Evolutionary conservation across 35 echinoderm and acorn worm genomes (phyloP), one percentile per base, ranked within the genome.

Genomic region (Stichopus chloronotus): DNA sequence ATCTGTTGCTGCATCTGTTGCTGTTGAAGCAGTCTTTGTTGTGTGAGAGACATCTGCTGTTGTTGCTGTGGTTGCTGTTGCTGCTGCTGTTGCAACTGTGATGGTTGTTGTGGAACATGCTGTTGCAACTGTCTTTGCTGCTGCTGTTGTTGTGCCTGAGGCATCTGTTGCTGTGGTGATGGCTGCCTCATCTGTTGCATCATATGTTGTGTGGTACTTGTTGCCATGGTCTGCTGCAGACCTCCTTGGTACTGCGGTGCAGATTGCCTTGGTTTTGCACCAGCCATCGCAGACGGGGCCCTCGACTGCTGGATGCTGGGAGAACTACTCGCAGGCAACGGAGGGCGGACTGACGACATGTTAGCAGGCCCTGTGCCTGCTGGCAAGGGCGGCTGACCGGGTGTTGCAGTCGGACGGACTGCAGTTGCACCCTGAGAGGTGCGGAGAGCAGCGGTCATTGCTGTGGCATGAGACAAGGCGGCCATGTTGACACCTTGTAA

Each of bases 1-100:
- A 83, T 74, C 53, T 59, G 90, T 61, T 91, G 88, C 53, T 92
- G 94, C 65, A 52, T 16, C 78, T 81, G 91, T n/a, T 78, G 77
- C 16, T 56, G 76, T 56, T 52, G 25, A 20, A 55, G 9, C 21
- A 55, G 89, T 54, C 43, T 25, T 10, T 57, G 54, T 30, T 87
- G 84, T 57, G 14, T 14, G 19, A 23, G 11, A 23, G 14, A 11
- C 54, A 58, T 53, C 54, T 87, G 84, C 30, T 77, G 61, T 10
- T 20, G 52, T 14, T 91, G 65, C 22, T 78, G 76, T 11, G 8
- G 69, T 3, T 23, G 8, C 68, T 56, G 54, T 9, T 19, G 16
- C 78, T 92, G 79, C 12, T 81, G 78, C n/a, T 81, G 77, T 55
- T 92, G 91, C 24, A 52, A 21, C 16, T 52, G 61, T 0, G 8